Evolutionary conservation across 2,113 vertebrate genomes (phyloP), one percentile per base, ranked within the genome.

Genomic region (Percina caprodes): DNA sequence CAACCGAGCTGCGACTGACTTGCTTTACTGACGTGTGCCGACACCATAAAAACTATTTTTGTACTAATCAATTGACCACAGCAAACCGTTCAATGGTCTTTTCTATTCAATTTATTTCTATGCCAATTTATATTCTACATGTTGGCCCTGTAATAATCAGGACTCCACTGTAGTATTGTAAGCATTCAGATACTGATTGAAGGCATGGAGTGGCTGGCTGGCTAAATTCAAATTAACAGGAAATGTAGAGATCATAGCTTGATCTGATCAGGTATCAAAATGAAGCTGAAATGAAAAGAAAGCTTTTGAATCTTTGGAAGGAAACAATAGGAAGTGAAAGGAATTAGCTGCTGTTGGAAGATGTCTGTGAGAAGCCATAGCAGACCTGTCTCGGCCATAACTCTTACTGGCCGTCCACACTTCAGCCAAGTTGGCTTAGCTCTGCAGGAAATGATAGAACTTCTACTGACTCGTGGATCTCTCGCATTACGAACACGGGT

Each of bases 381-480:
- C 54, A 68, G 58, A 63, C 1, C 21, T 74, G 71, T 68, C 49
- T 55, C 49, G 14, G 13, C 49, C 55, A n/a, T 45, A n/a, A 24
- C 49, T 23, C 52, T 67, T 11, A 45, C 26, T 69, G 46, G 65
- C 5, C 3, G 3, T 60, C 19, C 24, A 62, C 33, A 48, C 26
- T 46, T 54, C 0, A 3, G 66, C 72, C 58, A 78, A 39, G 24
- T 51, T 66, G 59, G 80, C 71, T 78, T 21, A 72, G n/a, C 30
- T 30, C 62, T 19, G 30, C 48, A 26, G 71, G 74, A 86, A 87
- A 51, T 59, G 67, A 42, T 48, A 23, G 23, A n/a, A 65, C 69
- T 74, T 74, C 11, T 4, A 56, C 30, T 51, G 51, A 79, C 68
- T 63, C 39, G 6, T 65, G 51, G 74, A 58, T 65, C 35, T 23